Conservation (phyloP, 2,113 vertebrate species). For the Myanophis thanlyinensis region DNA sequence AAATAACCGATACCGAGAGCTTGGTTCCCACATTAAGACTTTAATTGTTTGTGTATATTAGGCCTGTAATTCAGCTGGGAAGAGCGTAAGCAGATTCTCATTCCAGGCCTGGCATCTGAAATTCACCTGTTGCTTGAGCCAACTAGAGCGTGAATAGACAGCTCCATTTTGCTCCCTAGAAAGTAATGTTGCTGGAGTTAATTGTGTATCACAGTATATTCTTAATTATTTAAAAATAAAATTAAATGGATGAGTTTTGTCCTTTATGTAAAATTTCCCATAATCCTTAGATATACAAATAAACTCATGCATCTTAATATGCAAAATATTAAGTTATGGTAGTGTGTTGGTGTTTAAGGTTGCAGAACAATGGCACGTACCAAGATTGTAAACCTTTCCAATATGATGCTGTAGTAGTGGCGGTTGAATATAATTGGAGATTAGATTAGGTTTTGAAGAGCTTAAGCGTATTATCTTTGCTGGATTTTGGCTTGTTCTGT, state of each 20-base stretch:
- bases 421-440: neutral
- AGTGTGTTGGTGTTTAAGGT: neutral
- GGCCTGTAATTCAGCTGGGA: neutral
- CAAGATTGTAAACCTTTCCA: neutral
- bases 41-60: neutral
- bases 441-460: neutral
- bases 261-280: neutral
- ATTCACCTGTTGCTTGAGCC: neutral
- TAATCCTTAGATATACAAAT: neutral
- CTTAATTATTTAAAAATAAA: neutral
- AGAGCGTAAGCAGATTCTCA: neutral
- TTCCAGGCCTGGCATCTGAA: neutral
- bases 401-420: neutral
- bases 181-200: neutral
- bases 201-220: neutral
- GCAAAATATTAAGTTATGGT: neutral
- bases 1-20: neutral
- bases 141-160: neutral
- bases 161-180: neutral
- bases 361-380: neutral
- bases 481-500: neutral
- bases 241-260: neutral
- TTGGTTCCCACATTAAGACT: neutral
- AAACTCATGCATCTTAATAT: neutral
- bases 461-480: neutral